These are phyloP conservation scores for Takifugu bimaculatus DNA, from an alignment of 2,113 vertebrate species.

Conservation along the genomic window DNA sequence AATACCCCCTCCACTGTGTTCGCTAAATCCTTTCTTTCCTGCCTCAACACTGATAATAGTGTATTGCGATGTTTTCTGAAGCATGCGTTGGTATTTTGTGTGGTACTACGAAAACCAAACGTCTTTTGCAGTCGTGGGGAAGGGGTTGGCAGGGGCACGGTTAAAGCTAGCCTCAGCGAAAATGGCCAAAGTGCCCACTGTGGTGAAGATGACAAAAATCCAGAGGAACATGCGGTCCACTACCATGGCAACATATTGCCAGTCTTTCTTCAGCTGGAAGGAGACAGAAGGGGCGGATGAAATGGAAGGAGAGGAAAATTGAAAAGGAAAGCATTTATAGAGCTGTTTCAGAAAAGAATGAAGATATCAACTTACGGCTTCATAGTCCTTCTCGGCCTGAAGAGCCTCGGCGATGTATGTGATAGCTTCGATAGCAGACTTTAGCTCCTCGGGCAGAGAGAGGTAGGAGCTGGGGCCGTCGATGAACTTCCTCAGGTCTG, in stretches of 20 bases:
- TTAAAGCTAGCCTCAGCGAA: slow-evolving; percentile 75
- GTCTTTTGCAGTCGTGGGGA: slow-evolving; percentile 38
- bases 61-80: too few relatives aligned
- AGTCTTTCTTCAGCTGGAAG: slow-evolving; percentile 76
- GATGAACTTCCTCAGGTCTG: slow-evolving; percentile 78
- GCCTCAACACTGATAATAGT: too few relatives aligned
- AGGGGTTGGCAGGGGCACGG: slow-evolving; percentile 74
- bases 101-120: neutral
- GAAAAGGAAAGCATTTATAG: neutral
- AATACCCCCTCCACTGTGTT: too few relatives aligned
- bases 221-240: slow-evolving; percentile 80
- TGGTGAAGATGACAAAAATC: slow-evolving; percentile 78
- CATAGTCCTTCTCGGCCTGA: slow-evolving; percentile 83
- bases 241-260: slow-evolving; percentile 83
- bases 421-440: slow-evolving; percentile 80
- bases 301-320: neutral
- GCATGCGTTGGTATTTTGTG: too few relatives aligned
- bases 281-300: neutral
- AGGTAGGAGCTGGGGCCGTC: slow-evolving; percentile 77
- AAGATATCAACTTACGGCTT: slow-evolving; percentile 69
- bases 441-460: slow-evolving; percentile 79
- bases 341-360: neutral
- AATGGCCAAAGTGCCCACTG: slow-evolving; percentile 76
- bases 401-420: slow-evolving; percentile 83
- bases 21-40: too few relatives aligned